phyloP scores from a whole-genome alignment of 1,140 invertebrate genomes.

The Trypoxylus dichotomus region DNA sequence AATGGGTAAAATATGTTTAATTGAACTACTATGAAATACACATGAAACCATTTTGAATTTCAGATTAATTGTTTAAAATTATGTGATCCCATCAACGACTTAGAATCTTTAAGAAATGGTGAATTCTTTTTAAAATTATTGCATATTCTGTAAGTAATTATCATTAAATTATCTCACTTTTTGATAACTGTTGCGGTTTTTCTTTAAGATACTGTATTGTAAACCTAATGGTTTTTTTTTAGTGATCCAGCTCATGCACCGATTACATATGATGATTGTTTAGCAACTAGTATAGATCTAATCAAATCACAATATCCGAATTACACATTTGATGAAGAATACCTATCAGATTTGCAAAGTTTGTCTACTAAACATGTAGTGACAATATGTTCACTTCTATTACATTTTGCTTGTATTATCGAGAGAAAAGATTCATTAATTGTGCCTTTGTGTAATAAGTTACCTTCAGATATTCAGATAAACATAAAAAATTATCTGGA shows the following conservation, averaged over 20 bases:
- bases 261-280: not conserved
- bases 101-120: slow-evolving; percentile 43
- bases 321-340: slow-evolving; percentile 38
- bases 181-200: not conserved
- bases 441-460: slow-evolving; percentile 43
- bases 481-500: slow-evolving; percentile 47
- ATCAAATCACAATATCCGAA: slow-evolving; percentile 44
- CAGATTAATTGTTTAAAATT: slow-evolving; percentile 50
- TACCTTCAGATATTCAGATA: slow-evolving; percentile 43
- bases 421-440: slow-evolving; percentile 44
- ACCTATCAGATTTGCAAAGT: slow-evolving; percentile 39
- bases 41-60: slow-evolving; percentile 26
- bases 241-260: not conserved
- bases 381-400: slow-evolving; percentile 45
- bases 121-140: slow-evolving; percentile 45
- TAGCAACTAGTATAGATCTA: slow-evolving; percentile 31
- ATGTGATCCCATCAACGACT: slow-evolving; percentile 39
- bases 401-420: slow-evolving; percentile 49
- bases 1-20: slow-evolving; percentile 45
- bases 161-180: not conserved
- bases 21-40: slow-evolving; percentile 9
- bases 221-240: not conserved
- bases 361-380: slow-evolving; percentile 40
- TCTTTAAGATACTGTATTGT: not conserved
- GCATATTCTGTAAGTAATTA: slow-evolving; percentile 45